Evolutionary conservation across 2,797 vertebrate genomes (phyloP), one percentile per base, ranked within the genome.

Genomic region (Gila robusta): DNA sequence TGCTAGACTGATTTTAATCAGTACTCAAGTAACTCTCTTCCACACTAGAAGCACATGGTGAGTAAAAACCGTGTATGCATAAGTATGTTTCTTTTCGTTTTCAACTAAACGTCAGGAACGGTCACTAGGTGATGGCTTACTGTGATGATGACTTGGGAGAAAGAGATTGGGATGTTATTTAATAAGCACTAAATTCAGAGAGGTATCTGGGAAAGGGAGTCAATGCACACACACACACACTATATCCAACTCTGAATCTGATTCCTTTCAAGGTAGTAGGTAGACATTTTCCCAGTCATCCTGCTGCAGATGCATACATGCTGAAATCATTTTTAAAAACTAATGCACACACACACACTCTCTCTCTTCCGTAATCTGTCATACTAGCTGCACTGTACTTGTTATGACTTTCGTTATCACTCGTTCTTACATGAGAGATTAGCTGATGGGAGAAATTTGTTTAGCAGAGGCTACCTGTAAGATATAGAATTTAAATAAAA

Each of bases 391-490:
- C 88, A 87, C 91, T 90, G 89, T 91, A 82, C 71, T 88, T 89
- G 87, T 92, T 89, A 88, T 88, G 90, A 87, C 90, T 89, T 93
- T 90, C 76, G 90, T 37, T 56, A 66, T 76, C 72, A 88, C 85
- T 90, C 89, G 89, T 89, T 89, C 89, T 89, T 91, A 89, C 82
- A 91, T 93, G 93, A 93, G 95, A 95, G 92, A 94, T 90, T 90
- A 41, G 89, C 90, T 92, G 91, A 92, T 84, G 91, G 92, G 92
- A 95, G 93, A 91, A 90, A 88, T 89, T 92, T 92, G 94, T 94
- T 94, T 90, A 93, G 92, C 92, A 92, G 92, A 91, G 90, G 92
- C 47, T 89, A 95, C 93, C 90, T 95, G 94, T 96, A 95, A 89
- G 95, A 95, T 93, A 92, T 94, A 94, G 93, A 94, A 89, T 71